A percentile compares a stretch with the other conserved stretches of the same genome.
Conservation (phyloP, 1,140 invertebrate species). For the Drosophila pachea region DNA sequence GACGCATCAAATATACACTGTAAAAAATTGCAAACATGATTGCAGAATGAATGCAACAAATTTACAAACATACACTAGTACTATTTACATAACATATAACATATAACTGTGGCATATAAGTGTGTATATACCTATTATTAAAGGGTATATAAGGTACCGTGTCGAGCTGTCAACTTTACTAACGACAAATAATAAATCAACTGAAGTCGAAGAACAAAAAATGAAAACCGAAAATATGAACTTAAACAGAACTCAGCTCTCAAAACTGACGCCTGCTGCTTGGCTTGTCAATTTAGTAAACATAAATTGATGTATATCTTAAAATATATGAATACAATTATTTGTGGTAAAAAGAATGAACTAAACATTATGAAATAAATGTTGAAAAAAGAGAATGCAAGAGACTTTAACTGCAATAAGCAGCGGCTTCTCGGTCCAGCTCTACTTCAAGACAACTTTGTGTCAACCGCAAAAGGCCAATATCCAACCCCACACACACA, state of each 20-base stretch:
- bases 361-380: conserved; percentile 69
- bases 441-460: conserved; percentile 37
- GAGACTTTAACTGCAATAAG: neutral
- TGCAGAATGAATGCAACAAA: conserved; percentile 40
- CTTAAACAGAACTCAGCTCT: conserved; percentile 57
- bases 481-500: conserved; percentile 18
- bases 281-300: conserved; percentile 65
- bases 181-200: conserved; percentile 2
- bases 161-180: conserved; percentile 33
- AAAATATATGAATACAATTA: conserved; percentile 70
- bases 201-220: conserved; percentile 24
- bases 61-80: conserved; percentile 10
- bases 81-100: conserved; percentile 5
- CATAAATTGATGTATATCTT: conserved; percentile 42
- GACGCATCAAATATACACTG: conserved; percentile 37
- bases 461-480: conserved; percentile 46
- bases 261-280: conserved; percentile 65
- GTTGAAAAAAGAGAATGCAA: conserved; percentile 57
- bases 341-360: conserved; percentile 72
- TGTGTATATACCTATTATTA: conserved; percentile 56
- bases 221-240: conserved; percentile 31
- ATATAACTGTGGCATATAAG: conserved; percentile 42
- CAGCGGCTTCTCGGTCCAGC: neutral
- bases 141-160: conserved; percentile 43
- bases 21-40: conserved; percentile 50